Evolutionary conservation across 1,140 invertebrate genomes (phyloP), one percentile per base, ranked within the genome.

Genomic region (Caenorhabditis remanei): DNA sequence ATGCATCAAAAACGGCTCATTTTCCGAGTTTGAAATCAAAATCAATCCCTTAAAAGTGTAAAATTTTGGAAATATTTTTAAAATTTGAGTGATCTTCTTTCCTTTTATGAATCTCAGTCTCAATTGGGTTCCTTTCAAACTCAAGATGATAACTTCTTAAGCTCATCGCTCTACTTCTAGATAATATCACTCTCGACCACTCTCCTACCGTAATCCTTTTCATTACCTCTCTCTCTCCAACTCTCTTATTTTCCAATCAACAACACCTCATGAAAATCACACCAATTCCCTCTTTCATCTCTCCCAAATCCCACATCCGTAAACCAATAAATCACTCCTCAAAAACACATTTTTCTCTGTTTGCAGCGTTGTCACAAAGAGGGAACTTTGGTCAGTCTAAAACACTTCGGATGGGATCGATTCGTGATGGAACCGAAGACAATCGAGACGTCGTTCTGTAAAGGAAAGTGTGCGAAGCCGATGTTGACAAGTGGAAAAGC

Each of bases 321-420:
- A 58, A 43, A 58, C 56, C 40, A 32, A 61, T 61, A 32, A 61
- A 43, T 48, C 71, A 79, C n/a, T 14, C 41, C 48, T 19, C 48
- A 7, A 24, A 65, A 32, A 19, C 16, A 65, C 21, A 2, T 46
- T n/a, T 63, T 13, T 65, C 21, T 71, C 19, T 56, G 16, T 50
- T 79, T 79, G 46, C 71, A 79, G 71, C 71, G 71, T 50, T 79
- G 71, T 32, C 71, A 79, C 71, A 79, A 79, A 53, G 71, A 79
- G 40, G 71, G 71, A 50, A 53, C 46, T 50, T 24, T 79, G 43
- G 71, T 79, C 46, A 79, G 71, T 79, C 46, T 79, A 19, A 79
- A 79, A 41, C 71, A 79, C 11, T 79, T 79, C 9, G 71, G 71
- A 79, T 79, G 71, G 71, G 71, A 79, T 79, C 46, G 46, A 46